These are phyloP conservation scores for Lepidurus packardi DNA, from an alignment of 1,140 invertebrate genomes.

Conservation along the genomic window DNA sequence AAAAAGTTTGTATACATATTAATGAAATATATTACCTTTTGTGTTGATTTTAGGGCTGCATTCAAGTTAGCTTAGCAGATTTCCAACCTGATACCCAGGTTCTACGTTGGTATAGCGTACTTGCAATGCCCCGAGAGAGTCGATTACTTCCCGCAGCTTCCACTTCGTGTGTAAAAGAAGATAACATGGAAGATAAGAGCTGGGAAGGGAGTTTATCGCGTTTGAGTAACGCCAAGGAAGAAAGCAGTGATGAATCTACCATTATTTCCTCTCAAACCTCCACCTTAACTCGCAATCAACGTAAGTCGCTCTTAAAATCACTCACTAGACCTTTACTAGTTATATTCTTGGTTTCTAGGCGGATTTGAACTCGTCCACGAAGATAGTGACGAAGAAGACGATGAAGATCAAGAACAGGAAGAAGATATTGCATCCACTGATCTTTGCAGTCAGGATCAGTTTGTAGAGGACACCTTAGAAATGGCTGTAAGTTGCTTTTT, in stretches of 20 bases:
- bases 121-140: constrained; percentile 63
- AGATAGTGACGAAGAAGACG: constrained; percentile 36
- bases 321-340: background rate
- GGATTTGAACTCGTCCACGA: constrained; percentile 25
- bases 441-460: constrained; percentile 52
- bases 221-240: constrained; percentile 54
- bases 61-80: constrained; percentile 90
- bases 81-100: constrained; percentile 75
- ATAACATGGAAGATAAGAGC: constrained; percentile 25
- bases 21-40: background rate
- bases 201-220: constrained; percentile 39
- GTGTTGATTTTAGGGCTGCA: constrained; percentile 66
- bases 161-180: background rate
- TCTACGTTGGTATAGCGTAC: constrained; percentile 90
- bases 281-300: constrained; percentile 87
- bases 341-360: background rate
- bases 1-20: background rate
- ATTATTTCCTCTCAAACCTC: constrained; percentile 94
- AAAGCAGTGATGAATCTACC: constrained; percentile 93
- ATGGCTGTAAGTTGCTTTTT: constrained; percentile 41
- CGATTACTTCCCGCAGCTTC: constrained; percentile 25
- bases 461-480: constrained; percentile 52
- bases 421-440: constrained; percentile 41
- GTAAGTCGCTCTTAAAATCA: constrained; percentile 42
- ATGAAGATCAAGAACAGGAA: constrained; percentile 40